Evolutionary conservation across 30 jellyfish, hydroid and myxozoan genomes (phyloP).

Genomic region (Aurelia aurita): DNA sequence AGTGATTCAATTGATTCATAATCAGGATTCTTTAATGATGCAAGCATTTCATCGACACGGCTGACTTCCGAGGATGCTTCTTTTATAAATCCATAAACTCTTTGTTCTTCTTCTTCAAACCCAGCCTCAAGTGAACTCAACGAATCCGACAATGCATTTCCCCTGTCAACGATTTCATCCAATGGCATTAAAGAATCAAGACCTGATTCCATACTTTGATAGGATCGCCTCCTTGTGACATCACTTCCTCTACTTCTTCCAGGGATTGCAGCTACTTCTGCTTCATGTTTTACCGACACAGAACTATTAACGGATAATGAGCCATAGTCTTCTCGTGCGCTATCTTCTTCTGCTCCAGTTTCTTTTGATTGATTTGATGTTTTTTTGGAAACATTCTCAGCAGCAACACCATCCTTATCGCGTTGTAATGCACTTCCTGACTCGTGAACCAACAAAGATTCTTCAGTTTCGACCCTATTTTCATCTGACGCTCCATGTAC

Average conservation of each 20-base stretch:
- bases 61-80: conserved; percentile 54
- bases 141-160: conserved; percentile 33
- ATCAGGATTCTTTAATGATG: conserved; percentile 34
- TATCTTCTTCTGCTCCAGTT: background rate
- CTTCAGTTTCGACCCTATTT: too few relatives aligned
- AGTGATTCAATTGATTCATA: conserved; percentile 57
- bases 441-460: too few relatives aligned
- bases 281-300: background rate
- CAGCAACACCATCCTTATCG: background rate
- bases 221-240: conserved; percentile 28
- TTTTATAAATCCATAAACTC: conserved; percentile 23
- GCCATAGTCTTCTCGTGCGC: background rate
- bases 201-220: conserved; percentile 52
- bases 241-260: background rate
- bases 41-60: conserved; percentile 46
- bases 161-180: conserved; percentile 38
- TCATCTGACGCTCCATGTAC: too few relatives aligned
- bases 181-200: conserved; percentile 30
- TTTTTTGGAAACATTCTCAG: background rate
- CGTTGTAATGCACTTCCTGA: too few relatives aligned
- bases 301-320: background rate
- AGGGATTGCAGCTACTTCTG: background rate
- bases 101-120: conserved; percentile 56
- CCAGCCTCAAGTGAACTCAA: conserved; percentile 51
- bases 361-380: background rate